Percentiles rank a stretch among this genome's conserved stretches.
Conservation (phyloP, 2,113 vertebrate genomes). For the Stictonetta naevosa region DNA sequence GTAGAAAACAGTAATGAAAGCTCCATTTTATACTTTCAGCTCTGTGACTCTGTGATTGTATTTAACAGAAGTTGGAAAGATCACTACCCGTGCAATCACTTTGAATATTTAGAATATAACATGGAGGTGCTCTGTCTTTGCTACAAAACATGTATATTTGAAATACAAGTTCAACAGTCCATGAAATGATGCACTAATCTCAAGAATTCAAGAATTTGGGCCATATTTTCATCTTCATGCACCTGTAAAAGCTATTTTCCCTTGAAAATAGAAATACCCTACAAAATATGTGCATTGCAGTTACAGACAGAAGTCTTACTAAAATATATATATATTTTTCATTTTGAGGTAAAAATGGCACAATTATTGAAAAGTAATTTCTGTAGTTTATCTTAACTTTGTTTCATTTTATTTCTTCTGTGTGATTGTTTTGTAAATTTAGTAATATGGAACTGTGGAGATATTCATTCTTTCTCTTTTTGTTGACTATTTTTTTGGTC, state of each 20-base stretch:
- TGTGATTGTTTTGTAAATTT: background rate
- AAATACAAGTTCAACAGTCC: conserved; percentile 63
- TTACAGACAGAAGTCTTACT: background rate
- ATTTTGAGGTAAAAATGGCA: conserved; percentile 2
- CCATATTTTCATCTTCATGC: conserved; percentile 65
- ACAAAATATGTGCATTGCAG: conserved; percentile 9
- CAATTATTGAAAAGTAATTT: background rate
- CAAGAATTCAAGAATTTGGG: conserved; percentile 68
- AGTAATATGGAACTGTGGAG: background rate
- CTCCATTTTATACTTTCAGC: conserved; percentile 20
- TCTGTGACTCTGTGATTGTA: conserved; percentile 34
- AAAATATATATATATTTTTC: background rate
- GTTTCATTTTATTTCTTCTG: background rate
- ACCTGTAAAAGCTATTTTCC: conserved; percentile 72
- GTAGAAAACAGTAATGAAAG: conserved; percentile 33
- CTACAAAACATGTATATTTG: conserved; percentile 47
- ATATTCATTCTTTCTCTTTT: background rate
- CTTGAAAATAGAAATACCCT: conserved; percentile 21
- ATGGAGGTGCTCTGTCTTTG: conserved; percentile 44
- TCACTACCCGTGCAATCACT: conserved; percentile 19
- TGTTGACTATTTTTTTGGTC: background rate
- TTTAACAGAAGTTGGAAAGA: conserved; percentile 60
- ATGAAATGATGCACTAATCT: conserved; percentile 72
- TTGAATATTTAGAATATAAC: conserved; percentile 46
- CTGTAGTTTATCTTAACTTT: background rate